phyloP scores from a whole-genome alignment of 2,797 vertebrate genomes.

The Danio albolineatus region DNA sequence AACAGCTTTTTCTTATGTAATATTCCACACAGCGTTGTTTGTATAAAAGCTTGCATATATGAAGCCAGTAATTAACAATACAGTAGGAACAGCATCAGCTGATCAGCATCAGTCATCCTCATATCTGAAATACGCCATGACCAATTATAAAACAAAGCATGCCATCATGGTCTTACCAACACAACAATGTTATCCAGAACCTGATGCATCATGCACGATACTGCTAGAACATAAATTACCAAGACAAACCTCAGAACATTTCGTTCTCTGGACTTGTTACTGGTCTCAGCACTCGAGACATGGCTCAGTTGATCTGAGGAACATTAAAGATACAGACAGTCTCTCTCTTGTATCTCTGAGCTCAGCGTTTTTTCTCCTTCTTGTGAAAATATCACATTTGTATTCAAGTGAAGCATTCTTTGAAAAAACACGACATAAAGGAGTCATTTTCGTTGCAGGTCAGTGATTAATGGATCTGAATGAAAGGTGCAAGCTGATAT shows the following conservation, averaged over 20 bases:
- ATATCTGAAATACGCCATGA: not conserved
- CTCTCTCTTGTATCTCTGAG: not conserved
- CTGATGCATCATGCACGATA: not conserved
- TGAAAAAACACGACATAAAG: not conserved
- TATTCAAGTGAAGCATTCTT: slow-evolving; percentile 13
- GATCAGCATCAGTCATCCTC: not conserved
- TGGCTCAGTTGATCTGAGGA: not conserved
- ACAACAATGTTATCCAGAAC: not conserved
- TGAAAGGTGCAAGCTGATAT: not conserved
- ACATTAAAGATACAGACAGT: not conserved
- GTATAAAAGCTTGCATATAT: not conserved
- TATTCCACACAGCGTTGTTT: not conserved
- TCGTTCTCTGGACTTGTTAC: slow-evolving; percentile 8
- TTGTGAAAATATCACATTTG: slow-evolving; percentile 25
- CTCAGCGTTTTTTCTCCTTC: slow-evolving; percentile 7
- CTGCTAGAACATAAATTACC: slow-evolving; percentile 3
- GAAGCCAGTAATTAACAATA: slow-evolving; percentile 12
- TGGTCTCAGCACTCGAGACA: not conserved
- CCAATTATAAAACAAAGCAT: not conserved
- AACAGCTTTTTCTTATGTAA: not conserved
- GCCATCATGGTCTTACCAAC: not conserved
- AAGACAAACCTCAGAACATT: slow-evolving; percentile 9
- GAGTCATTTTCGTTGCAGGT: not conserved
- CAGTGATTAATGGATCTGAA: not conserved
- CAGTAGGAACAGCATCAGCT: not conserved